Base-by-base conservation (phyloP, 2,888 invertebrate genomes). In the Creontiades dilutus region DNA sequence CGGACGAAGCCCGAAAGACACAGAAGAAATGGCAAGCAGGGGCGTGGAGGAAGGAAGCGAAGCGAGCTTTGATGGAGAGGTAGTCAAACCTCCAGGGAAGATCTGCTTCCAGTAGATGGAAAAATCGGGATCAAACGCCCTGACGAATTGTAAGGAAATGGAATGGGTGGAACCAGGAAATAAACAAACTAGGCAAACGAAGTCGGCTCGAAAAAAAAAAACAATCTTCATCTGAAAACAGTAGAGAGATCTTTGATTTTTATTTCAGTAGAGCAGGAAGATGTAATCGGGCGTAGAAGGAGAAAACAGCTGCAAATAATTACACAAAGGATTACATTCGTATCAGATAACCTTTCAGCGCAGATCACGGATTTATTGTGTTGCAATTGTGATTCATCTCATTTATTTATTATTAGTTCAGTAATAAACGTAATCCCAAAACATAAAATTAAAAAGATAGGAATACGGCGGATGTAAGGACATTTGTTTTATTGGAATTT, bases 91-190 rank as follows among this genome's bases (percentile, higher is more conserved):
- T 80, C 78, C 78, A 37, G 55, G 48, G 52, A 55, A 48, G 82
- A 55, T 5, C 19, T 9, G 11, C 14, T 16, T 13, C 27, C 52
- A 52, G 85, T 37, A 61, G 57, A 46, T 47, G 52, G 48, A 52
- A 82, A 37, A 85, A 85, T 61, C 61, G 46, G 85, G 61, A 85
- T 85, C 85, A 85, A 85, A 85, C 85, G 85, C 82, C 27, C 82
- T 52, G 82, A 82, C 27, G 82, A 82, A 82, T 23, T 27, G 68
- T 68, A 23, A 68, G 68, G 82, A 55, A 55, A 61, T 16, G 61
- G 61, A 37, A 7, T 0, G 61, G 16, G 47, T 16, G 46, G 46
- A 9, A 46, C 78, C 46, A 46, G 78, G 85, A 61, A 85, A 85
- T 85, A 61, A 55, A 85, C 85, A 85, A 85, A 85, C 61, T 23